Evolutionary conservation across 2,797 vertebrate genomes (phyloP).

Genomic region (Lagorchestes hirsutus): DNA sequence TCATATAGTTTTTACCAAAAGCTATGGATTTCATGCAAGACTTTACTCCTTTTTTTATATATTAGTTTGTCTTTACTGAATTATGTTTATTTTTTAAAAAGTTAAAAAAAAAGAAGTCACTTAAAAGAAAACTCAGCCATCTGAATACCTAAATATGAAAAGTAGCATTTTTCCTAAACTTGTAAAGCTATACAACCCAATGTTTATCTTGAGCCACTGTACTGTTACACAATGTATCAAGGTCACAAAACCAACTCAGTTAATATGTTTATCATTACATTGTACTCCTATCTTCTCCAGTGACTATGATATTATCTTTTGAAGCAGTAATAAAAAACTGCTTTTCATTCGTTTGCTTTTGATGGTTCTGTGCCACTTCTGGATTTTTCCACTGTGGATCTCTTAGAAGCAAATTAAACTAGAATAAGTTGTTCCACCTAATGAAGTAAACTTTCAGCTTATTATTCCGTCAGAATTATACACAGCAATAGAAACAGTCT

Average conservation of each 20-base stretch:
- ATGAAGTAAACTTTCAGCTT: slow-evolving; percentile 79
- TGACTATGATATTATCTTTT: slow-evolving; percentile 73
- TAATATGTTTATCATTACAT: slow-evolving; percentile 81
- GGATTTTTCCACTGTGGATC: slow-evolving; percentile 69
- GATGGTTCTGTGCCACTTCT: slow-evolving; percentile 54
- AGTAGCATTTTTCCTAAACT: slow-evolving; percentile 60
- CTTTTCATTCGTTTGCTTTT: slow-evolving; percentile 71
- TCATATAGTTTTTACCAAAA: neutral
- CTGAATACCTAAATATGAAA: slow-evolving; percentile 52
- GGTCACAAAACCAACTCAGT: slow-evolving; percentile 78
- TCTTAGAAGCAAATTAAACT: slow-evolving; percentile 80
- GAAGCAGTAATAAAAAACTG: slow-evolving; percentile 61
- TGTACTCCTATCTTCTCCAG: slow-evolving; percentile 60
- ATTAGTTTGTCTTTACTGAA: neutral
- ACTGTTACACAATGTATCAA: slow-evolving; percentile 68
- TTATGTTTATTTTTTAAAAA: neutral
- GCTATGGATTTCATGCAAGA: neutral
- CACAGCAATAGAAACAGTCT: slow-evolving; percentile 72
- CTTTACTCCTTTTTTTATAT: neutral
- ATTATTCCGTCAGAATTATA: slow-evolving; percentile 50
- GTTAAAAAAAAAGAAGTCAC: neutral
- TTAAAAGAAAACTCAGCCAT: neutral
- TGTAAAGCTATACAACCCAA: slow-evolving; percentile 58
- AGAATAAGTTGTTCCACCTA: slow-evolving; percentile 79
- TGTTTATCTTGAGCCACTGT: slow-evolving; percentile 72